A percentile compares a stretch with the other conserved stretches of the same genome.
Evolutionary conservation across 1,140 invertebrate species (phyloP).

Genomic region (Orchesella cincta): DNA sequence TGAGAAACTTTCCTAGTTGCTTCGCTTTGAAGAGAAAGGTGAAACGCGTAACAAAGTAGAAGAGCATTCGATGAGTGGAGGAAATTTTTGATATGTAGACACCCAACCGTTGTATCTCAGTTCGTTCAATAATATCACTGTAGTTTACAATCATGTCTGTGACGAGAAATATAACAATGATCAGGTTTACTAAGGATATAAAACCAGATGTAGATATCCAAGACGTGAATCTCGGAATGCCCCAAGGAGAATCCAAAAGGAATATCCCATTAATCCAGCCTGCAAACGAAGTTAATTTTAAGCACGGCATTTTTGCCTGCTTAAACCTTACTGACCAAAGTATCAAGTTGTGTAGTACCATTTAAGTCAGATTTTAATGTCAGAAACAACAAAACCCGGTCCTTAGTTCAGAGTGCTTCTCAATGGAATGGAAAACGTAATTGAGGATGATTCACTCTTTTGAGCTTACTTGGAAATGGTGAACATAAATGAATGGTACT

Average conservation of each 20-base stretch:
- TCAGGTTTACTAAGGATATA: neutral
- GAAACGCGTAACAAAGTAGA: neutral
- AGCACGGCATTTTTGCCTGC: neutral
- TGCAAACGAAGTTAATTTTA: neutral
- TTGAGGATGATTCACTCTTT: too few species aligned
- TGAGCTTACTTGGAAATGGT: too few species aligned
- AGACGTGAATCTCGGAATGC: slow-evolving; percentile 18
- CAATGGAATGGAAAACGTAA: too few species aligned
- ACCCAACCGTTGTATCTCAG: neutral
- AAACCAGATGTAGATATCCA: neutral
- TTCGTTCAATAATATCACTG: neutral
- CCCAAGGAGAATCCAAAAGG: neutral
- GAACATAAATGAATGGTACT: too few species aligned
- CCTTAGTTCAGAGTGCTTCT: too few species aligned
- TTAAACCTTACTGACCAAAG: too few species aligned
- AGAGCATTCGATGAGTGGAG: neutral
- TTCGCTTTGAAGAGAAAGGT: slow-evolving; percentile 10
- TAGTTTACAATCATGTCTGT: neutral
- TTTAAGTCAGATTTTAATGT: too few species aligned
- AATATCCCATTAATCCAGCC: neutral
- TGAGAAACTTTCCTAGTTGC: neutral
- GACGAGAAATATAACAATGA: neutral
- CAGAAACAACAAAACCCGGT: too few species aligned
- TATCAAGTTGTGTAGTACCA: too few species aligned
- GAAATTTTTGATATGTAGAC: neutral